Conservation (phyloP, 2,888 invertebrate species). For the Hofmannophila pseudospretella region DNA sequence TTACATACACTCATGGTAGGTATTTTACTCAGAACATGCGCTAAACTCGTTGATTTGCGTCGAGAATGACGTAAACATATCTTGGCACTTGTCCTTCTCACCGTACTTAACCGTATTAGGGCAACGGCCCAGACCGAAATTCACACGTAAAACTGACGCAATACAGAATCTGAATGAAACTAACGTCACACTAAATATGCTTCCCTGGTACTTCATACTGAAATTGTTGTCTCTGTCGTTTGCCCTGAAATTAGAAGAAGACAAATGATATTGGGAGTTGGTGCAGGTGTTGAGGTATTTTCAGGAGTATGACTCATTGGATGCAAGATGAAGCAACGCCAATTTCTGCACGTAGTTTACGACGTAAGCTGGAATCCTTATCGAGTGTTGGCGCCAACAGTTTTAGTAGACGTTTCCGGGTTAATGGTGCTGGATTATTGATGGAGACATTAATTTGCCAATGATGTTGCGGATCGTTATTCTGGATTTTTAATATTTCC, state of each 20-base stretch:
- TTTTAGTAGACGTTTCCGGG: not conserved
- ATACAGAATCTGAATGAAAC: slow-evolving; percentile 19
- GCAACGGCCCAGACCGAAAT: slow-evolving; percentile 14
- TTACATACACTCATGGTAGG: no score
- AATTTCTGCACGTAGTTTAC: not conserved
- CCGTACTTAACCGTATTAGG: slow-evolving; percentile 21
- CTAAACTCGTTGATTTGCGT: slow-evolving; percentile 2
- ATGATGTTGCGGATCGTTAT: no score
- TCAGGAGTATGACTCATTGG: not conserved
- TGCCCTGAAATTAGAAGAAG: not conserved
- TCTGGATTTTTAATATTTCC: no score
- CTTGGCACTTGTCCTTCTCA: slow-evolving; percentile 9
- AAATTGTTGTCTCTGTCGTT: not conserved
- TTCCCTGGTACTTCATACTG: not conserved
- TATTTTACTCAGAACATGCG: no score
- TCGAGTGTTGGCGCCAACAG: not conserved
- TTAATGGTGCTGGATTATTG: not conserved
- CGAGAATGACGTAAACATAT: slow-evolving; percentile 5
- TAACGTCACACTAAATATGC: slow-evolving; percentile 1
- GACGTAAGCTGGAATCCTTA: no score
- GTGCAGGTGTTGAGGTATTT: slow-evolving; percentile 1
- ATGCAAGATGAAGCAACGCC: slow-evolving; percentile 1
- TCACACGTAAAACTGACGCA: slow-evolving; percentile 13
- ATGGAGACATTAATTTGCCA: no score
- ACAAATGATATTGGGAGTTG: not conserved